phyloP scores from a whole-genome alignment of 2,888 invertebrate genomes.

The Anticlea derivata region DNA sequence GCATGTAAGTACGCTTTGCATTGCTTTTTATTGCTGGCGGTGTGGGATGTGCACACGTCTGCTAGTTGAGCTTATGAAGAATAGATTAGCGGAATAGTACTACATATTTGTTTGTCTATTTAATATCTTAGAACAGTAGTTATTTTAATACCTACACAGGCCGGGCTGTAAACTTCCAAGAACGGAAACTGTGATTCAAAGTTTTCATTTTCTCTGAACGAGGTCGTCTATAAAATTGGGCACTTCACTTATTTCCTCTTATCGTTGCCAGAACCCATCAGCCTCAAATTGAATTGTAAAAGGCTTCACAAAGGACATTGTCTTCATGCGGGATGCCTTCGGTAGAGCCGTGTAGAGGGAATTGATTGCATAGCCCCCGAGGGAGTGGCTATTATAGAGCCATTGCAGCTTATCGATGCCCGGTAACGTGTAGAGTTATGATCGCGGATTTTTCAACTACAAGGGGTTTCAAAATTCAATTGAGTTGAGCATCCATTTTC shows the following conservation, averaged over 20 bases:
- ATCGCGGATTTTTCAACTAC: conserved; percentile 21
- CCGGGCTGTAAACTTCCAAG: too few relatives aligned
- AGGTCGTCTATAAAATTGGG: conserved; percentile 20
- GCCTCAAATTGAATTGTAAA: conserved; percentile 27
- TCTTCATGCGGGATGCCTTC: conserved; percentile 24
- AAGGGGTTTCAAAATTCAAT: conserved; percentile 19
- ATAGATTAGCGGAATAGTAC: too few relatives aligned
- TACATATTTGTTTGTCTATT: too few relatives aligned
- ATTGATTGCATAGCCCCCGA: conserved; percentile 42
- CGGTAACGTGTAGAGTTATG: conserved; percentile 27
- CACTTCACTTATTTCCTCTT: conserved; percentile 21
- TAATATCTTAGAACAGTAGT: too few relatives aligned
- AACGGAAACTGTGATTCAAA: conserved; percentile 15
- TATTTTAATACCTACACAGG: too few relatives aligned
- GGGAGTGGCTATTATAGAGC: conserved; percentile 42
- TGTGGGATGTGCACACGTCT: too few relatives aligned
- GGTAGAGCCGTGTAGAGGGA: conserved; percentile 29
- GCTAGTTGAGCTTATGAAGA: too few relatives aligned
- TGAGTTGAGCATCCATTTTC: conserved; percentile 4
- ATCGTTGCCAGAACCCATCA: conserved; percentile 25
- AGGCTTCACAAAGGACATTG: conserved; percentile 27
- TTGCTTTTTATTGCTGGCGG: too few relatives aligned
- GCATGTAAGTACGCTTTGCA: too few relatives aligned
- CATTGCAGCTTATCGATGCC: conserved; percentile 43
- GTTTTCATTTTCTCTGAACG: conserved; percentile 7